These are phyloP conservation scores for Eumaeus atala DNA, from an alignment of 1,140 invertebrate species.

Conservation along the genomic window DNA sequence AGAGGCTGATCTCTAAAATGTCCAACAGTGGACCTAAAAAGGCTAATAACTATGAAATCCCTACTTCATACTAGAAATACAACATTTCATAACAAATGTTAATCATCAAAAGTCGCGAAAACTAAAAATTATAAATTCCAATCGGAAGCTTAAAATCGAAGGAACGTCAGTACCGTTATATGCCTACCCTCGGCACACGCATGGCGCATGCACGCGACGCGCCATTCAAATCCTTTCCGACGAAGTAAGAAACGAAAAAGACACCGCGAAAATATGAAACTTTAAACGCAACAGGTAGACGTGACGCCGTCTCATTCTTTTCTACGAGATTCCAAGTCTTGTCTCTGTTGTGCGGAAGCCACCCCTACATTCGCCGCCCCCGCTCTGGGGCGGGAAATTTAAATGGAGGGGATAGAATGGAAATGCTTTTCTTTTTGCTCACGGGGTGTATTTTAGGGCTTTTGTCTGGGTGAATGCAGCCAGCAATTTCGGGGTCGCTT, in stretches of 20 bases:
- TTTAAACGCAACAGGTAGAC: slow-evolving; percentile 69
- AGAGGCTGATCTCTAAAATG: too few species aligned
- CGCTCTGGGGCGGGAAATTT: slow-evolving; percentile 62
- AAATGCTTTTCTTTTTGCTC: slow-evolving; percentile 70
- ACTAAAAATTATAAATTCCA: slow-evolving; percentile 14
- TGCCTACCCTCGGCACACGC: slow-evolving; percentile 56
- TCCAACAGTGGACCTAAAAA: too few species aligned
- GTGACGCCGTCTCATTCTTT: slow-evolving; percentile 70
- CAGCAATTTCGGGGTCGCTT: slow-evolving; percentile 69
- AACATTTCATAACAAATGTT: too few species aligned
- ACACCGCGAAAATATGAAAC: slow-evolving; percentile 61
- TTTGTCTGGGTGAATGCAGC: slow-evolving; percentile 72
- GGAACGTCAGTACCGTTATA: slow-evolving; percentile 53
- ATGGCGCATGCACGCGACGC: slow-evolving; percentile 54
- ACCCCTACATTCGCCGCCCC: slow-evolving; percentile 66
- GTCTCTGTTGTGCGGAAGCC: slow-evolving; percentile 62
- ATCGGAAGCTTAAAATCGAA: slow-evolving; percentile 41
- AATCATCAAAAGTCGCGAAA: too few species aligned
- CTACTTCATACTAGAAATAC: too few species aligned
- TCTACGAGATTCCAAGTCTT: slow-evolving; percentile 55
- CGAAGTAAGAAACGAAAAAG: slow-evolving; percentile 63
- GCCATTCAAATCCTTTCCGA: slow-evolving; percentile 63
- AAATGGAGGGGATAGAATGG: slow-evolving; percentile 64
- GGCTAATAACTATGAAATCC: too few species aligned
- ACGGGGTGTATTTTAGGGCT: slow-evolving; percentile 62